Evolutionary conservation across 2,113 vertebrate genomes (phyloP).

Genomic region (Phalacrocorax pelagicus): DNA sequence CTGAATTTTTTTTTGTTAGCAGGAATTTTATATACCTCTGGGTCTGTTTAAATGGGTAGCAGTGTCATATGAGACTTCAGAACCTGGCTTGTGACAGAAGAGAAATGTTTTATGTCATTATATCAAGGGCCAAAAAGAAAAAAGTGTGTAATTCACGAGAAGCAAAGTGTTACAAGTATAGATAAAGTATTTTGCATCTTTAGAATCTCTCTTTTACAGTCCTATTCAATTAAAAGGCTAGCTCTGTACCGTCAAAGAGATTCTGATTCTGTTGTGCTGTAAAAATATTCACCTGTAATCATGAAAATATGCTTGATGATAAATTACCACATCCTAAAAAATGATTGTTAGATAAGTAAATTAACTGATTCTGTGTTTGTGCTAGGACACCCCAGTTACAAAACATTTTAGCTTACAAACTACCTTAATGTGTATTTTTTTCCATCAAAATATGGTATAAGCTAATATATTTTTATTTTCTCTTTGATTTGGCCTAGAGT

Average conservation of each 20-base stretch:
- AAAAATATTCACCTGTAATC: not conserved
- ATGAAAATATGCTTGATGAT: not conserved
- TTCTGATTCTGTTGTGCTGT: not conserved
- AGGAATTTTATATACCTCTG: not conserved
- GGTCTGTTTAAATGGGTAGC: not conserved
- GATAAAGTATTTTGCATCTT: not conserved
- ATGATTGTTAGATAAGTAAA: not conserved
- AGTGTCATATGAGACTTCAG: not conserved
- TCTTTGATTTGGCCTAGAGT: not conserved
- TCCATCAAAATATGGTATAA: not conserved
- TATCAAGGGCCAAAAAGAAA: not conserved
- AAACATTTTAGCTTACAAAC: not conserved
- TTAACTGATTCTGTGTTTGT: not conserved
- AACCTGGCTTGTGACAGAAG: not conserved
- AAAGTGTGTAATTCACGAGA: not conserved
- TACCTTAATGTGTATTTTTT: not conserved
- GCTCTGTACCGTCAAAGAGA: not conserved
- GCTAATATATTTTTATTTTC: not conserved
- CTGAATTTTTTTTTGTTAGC: not conserved
- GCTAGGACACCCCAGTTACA: not conserved
- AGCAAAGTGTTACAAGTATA: not conserved
- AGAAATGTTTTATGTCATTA: not conserved
- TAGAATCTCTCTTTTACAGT: not conserved
- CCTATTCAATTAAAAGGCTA: not conserved
- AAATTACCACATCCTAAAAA: not conserved